Conservation (phyloP, 2,113 vertebrate genomes). For the Stegastes partitus region DNA sequence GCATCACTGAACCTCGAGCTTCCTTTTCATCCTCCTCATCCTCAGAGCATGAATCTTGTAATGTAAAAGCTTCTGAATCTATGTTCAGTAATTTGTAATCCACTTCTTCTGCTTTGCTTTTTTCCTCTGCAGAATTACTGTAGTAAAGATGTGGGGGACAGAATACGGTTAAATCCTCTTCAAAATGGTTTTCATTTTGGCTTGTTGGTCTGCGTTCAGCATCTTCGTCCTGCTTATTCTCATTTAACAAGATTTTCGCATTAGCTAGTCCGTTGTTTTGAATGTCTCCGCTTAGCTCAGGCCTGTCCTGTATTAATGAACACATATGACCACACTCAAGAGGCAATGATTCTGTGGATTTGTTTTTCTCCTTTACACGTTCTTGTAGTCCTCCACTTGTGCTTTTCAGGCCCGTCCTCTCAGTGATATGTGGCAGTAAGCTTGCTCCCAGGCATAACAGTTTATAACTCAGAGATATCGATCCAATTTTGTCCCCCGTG, state of each 20-base stretch:
- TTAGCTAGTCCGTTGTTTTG: conserved; percentile 15
- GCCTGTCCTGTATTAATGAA: conserved; percentile 4
- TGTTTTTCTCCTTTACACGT: neutral
- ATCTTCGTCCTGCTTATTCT: conserved; percentile 2
- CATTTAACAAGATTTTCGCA: neutral
- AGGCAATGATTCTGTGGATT: neutral
- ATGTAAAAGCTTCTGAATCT: conserved; percentile 39
- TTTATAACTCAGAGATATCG: conserved; percentile 86
- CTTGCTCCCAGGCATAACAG: conserved; percentile 82
- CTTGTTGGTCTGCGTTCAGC: conserved; percentile 33
- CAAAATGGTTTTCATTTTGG: conserved; percentile 32
- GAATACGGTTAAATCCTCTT: conserved; percentile 76
- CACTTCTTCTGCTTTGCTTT: conserved; percentile 11
- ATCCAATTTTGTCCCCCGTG: conserved; percentile 82
- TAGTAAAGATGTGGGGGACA: conserved; percentile 91
- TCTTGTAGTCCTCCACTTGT: conserved; percentile 13
- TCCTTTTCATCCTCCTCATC: conserved; percentile 35
- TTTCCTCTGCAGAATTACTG: conserved; percentile 66
- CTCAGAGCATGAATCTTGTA: conserved; percentile 59
- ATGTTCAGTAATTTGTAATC: conserved; percentile 26
- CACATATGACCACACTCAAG: conserved; percentile 4
- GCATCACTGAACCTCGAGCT: neutral
- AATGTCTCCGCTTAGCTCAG: conserved; percentile 31
- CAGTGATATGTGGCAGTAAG: conserved; percentile 69
- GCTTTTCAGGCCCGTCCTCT: conserved; percentile 12